Conservation (phyloP, 2,113 vertebrate species). For the Corythoichthys intestinalis region DNA sequence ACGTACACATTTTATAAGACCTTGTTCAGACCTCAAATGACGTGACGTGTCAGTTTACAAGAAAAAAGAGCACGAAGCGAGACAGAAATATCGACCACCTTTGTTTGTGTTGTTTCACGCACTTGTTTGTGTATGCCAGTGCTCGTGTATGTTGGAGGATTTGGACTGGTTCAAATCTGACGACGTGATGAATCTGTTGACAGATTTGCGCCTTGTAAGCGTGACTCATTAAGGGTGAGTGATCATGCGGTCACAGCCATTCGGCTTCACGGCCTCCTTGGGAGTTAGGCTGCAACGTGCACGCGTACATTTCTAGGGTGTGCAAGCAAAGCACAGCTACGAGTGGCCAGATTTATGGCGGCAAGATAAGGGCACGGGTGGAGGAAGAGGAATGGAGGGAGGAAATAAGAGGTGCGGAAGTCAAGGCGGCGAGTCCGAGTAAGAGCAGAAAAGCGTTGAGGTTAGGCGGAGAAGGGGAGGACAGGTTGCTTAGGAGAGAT, state of each 20-base stretch:
- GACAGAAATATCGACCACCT: constrained; percentile 35
- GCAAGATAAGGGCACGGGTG: constrained; percentile 37
- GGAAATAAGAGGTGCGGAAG: constrained; percentile 48
- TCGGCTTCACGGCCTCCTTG: constrained; percentile 33
- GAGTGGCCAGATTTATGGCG: constrained; percentile 65
- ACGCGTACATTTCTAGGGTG: constrained; percentile 36
- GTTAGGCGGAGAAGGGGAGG: constrained; percentile 10
- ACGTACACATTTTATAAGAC: not conserved
- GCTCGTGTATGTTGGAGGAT: constrained; percentile 19
- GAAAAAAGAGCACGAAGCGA: constrained; percentile 12
- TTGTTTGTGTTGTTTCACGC: constrained; percentile 29
- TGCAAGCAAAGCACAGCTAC: constrained; percentile 42
- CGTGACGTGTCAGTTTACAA: constrained; percentile 20
- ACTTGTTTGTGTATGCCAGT: not conserved
- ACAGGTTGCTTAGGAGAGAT: constrained; percentile 58
- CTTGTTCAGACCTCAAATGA: constrained; percentile 17
- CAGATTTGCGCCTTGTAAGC: constrained; percentile 64
- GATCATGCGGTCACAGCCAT: constrained; percentile 43
- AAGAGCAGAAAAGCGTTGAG: constrained; percentile 46
- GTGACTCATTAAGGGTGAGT: constrained; percentile 63
- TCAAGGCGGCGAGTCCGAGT: constrained; percentile 40
- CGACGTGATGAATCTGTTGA: constrained; percentile 47
- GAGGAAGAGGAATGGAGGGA: constrained; percentile 53
- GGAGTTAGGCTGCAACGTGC: constrained; percentile 22
- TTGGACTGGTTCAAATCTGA: constrained; percentile 29